Evolutionary conservation across 2,113 vertebrate species (phyloP), one percentile per base, ranked within the genome.

Genomic region (Triplophysa dalaica): DNA sequence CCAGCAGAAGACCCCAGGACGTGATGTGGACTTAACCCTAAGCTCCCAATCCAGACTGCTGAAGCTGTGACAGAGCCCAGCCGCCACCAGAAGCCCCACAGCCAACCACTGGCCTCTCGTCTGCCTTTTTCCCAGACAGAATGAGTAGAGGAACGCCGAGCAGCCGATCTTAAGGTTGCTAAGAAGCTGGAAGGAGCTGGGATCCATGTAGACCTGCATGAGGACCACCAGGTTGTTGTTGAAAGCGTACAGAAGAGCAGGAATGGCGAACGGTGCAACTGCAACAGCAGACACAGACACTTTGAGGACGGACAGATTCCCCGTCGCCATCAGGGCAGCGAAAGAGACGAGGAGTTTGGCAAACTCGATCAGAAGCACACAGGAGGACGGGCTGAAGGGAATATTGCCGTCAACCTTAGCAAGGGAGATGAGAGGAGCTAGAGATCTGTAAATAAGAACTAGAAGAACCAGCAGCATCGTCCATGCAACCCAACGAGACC

Each of bases 181-280:
- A 52, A 99, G 90, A 16, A 98, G 91, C 84, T 98, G 97, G 86
- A 92, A 99, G 63, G 95, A 98, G 89, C 95, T 95, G 19, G 97
- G 97, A 82, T 99, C 97, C 97, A 98, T 98, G 87, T 95, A 93
- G 24, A 90, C 92, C 87, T 98, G 97, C 93, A 98, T 95, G 85
- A 94, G 88, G 52, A 98, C 95, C 60, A 96, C 96, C 80, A 98
- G 87, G 90, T 99, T 98, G 91, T 99, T 98, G 93, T 96, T 98
- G 72, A 94, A 90, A 0, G 96, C 93, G 0, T 99, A 98, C 5
- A 99, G 94, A 52, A 95, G 24, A 1, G 96, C 96, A 0, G 97
- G 96, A 1, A 96, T 81, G 0, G 94, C 94, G 0, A 97, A 98
- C 1, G 96, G 95, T 0, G 43, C 81, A 9, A 91, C 87, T 0